Evolutionary conservation across 2,113 vertebrate genomes (phyloP).

Genomic region (Charadrius vociferus): DNA sequence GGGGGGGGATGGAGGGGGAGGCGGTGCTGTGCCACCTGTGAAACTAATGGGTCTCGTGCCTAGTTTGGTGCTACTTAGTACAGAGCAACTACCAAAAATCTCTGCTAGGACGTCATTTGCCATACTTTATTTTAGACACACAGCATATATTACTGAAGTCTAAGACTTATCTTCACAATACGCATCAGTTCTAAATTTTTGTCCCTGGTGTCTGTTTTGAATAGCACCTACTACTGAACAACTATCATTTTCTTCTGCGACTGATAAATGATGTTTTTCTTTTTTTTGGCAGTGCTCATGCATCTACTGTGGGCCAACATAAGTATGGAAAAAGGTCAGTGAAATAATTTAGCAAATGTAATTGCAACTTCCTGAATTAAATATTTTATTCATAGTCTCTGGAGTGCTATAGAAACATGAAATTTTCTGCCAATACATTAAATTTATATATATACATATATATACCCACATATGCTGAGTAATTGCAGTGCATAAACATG

Average conservation of each 20-base stretch:
- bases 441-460: background rate
- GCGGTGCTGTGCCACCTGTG: rapidly evolving
- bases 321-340: conserved; percentile 5
- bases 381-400: conserved; percentile 34
- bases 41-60: background rate
- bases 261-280: background rate
- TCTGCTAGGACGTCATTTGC: background rate
- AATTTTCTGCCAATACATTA: conserved; percentile 14
- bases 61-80: background rate
- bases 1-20: background rate
- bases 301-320: background rate
- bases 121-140: background rate
- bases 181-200: background rate
- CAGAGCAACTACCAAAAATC: background rate
- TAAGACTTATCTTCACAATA: background rate
- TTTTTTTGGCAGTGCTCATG: background rate
- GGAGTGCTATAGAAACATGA: background rate
- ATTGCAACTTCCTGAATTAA: background rate
- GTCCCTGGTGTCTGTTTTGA: background rate
- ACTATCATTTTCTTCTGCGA: background rate
- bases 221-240: background rate
- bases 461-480: background rate
- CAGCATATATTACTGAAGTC: background rate
- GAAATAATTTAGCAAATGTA: conserved; percentile 9
- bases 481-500: conserved; percentile 8